A percentile compares a stretch with the other conserved stretches of the same genome.
Conservation (phyloP, 2,888 invertebrate genomes). For the Stictocephala bisonia region DNA sequence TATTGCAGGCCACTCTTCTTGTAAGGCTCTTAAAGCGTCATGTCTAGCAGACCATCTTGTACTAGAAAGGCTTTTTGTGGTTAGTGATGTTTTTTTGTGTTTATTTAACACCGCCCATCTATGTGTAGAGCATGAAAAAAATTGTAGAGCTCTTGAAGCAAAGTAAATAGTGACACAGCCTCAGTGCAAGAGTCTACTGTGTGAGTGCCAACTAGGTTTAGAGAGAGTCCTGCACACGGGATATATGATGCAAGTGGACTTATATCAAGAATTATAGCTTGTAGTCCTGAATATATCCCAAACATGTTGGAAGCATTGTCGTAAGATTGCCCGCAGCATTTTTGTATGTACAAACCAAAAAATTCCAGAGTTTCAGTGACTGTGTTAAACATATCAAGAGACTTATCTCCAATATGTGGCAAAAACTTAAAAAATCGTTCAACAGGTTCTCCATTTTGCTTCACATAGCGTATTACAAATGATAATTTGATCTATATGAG, state of each 20-base stretch:
- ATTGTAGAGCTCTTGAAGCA: constrained; percentile 25
- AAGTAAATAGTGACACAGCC: constrained; percentile 2
- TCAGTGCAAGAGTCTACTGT: constrained; percentile 2
- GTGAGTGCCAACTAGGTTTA: constrained; percentile 9
- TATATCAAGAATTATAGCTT: constrained; percentile 25
- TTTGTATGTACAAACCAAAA: constrained; percentile 49
- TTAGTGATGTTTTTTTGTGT: background rate
- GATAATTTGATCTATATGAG: constrained; percentile 49
- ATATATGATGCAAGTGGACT: constrained; percentile 27
- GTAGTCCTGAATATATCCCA: constrained; percentile 30
- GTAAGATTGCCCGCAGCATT: constrained; percentile 59
- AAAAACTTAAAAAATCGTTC: constrained; percentile 51
- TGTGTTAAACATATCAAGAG: constrained; percentile 49
- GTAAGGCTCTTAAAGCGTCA: constrained; percentile 31
- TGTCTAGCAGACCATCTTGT: constrained; percentile 26
- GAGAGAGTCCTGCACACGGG: background rate
- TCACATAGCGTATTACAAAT: constrained; percentile 47
- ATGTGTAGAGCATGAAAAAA: constrained; percentile 17
- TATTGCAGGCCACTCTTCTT: constrained; percentile 11
- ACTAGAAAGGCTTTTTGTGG: constrained; percentile 19
- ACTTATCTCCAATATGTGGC: constrained; percentile 52
- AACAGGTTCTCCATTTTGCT: constrained; percentile 45
- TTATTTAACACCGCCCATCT: constrained; percentile 27
- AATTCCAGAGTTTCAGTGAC: constrained; percentile 47
- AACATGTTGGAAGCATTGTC: constrained; percentile 57